phyloP scores from a whole-genome alignment of 2,888 invertebrate species.

The Teleiodes luculella region DNA sequence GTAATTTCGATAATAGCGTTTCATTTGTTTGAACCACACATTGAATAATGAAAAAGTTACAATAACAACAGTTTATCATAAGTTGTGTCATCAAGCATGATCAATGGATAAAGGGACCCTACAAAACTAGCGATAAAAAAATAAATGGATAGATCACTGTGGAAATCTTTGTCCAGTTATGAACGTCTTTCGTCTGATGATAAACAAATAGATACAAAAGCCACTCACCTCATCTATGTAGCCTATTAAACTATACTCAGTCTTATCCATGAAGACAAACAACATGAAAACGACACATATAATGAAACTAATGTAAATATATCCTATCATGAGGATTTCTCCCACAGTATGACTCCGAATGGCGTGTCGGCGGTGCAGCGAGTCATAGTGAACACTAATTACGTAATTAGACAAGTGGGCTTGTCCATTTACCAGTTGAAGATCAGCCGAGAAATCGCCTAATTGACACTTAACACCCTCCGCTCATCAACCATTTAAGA shows the following conservation, averaged over 20 bases:
- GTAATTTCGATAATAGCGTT: too few relatives aligned
- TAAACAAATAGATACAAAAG: not conserved
- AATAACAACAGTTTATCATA: too few relatives aligned
- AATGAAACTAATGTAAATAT: not conserved
- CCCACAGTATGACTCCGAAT: not conserved
- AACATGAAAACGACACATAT: not conserved
- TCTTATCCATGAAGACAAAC: not conserved
- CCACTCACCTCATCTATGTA: not conserved
- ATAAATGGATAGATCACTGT: not conserved
- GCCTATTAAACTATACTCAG: not conserved
- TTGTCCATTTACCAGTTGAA: constrained; percentile 13
- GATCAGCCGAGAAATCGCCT: constrained; percentile 30
- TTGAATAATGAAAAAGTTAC: too few relatives aligned
- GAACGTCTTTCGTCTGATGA: too few relatives aligned
- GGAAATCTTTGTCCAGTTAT: too few relatives aligned
- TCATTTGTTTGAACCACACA: too few relatives aligned
- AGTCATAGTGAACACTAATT: constrained; percentile 12
- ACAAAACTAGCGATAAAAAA: not conserved
- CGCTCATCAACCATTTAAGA: not conserved
- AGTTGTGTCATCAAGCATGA: too few relatives aligned
- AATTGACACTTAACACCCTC: constrained; percentile 19
- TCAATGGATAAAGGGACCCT: too few relatives aligned
- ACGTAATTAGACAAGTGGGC: constrained; percentile 7
- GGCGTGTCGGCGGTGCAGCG: not conserved
- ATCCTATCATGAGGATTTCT: not conserved